Conservation (phyloP, 2,888 invertebrate genomes). For the Leucozona laternaria region DNA sequence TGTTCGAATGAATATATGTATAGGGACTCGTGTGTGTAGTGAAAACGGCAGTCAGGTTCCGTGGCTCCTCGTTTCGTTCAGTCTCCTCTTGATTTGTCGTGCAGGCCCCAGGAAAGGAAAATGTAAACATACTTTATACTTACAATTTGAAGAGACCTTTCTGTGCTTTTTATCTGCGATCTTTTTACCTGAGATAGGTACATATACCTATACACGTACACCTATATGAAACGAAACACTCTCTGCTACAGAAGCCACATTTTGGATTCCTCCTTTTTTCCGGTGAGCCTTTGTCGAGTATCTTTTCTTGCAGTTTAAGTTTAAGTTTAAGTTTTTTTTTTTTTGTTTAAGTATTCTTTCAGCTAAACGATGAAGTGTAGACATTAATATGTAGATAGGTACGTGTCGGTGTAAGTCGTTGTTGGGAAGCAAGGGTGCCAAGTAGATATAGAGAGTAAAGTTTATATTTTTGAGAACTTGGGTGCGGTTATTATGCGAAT, state of each 20-base stretch:
- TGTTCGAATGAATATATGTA: neutral
- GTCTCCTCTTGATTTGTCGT: constrained; percentile 43
- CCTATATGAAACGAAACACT: neutral
- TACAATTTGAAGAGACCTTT: constrained; percentile 45
- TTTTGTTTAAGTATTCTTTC: constrained; percentile 23
- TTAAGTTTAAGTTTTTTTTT: constrained; percentile 23
- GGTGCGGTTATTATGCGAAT: constrained; percentile 43
- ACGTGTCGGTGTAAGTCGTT: constrained; percentile 18
- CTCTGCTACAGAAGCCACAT: constrained; percentile 38
- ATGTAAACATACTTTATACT: constrained; percentile 58
- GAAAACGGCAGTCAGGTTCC: constrained; percentile 37
- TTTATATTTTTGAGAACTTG: constrained; percentile 35
- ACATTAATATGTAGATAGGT: constrained; percentile 18
- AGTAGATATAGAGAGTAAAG: neutral
- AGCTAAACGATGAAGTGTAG: constrained; percentile 39
- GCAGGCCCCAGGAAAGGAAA: constrained; percentile 41
- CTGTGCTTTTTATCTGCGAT: constrained; percentile 49
- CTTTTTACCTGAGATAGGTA: constrained; percentile 51
- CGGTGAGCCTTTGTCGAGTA: constrained; percentile 28
- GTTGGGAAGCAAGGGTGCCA: neutral
- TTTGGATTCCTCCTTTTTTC: constrained; percentile 21
- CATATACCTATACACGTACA: neutral
- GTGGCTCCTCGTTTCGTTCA: constrained; percentile 17
- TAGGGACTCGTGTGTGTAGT: neutral
- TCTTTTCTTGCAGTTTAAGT: constrained; percentile 46